Evolutionary conservation across 2,888 invertebrate species (phyloP), one percentile per base, ranked within the genome.

Genomic region (Drosophila rellima): DNA sequence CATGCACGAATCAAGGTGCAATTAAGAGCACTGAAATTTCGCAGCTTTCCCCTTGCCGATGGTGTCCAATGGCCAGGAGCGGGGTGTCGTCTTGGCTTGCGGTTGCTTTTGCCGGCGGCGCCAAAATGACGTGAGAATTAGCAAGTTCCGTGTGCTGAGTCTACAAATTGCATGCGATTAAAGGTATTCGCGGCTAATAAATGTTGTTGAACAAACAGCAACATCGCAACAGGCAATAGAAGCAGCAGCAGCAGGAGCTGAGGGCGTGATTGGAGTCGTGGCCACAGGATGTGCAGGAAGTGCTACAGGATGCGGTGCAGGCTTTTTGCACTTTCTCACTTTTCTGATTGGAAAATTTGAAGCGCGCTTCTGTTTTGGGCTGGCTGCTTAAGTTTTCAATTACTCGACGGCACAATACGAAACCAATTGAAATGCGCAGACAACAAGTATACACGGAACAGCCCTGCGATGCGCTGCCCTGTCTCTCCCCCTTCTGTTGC

Each of bases 121-220:
- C 57, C 65, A 54, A 73, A 87, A 86, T 62, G 74, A 89, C 70
- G 82, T 87, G 89, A 73, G 84, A 89, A 87, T 83, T 81, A 78
- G 79, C 76, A 61, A 79, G 82, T 80, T 82, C 80, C 80, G 80
- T 82, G 73, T 67, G 72, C 66, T 47, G 54, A 51, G 45, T 47
- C 65, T 48, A 79, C 81, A 90, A 88, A 88, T 88, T 88, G 88
- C 85, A 88, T 84, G 85, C 74, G 90, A 88, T 88, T 87, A 89
- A 77, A 74, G 76, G 69, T 71, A 78, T 88, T 88, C 90, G 86
- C 83, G 72, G 87, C 81, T 85, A 86, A 88, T 88, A 86, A 88
- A 89, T 68, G 79, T 71, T 83, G 81, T 86, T 80, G 57, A 86
- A 78, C 83, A 84, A 79, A 81, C 87, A 70, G 84, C 67, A 68